Evolutionary conservation across 2,888 invertebrate species (phyloP).

Genomic region (Andrena hattorfiana): DNA sequence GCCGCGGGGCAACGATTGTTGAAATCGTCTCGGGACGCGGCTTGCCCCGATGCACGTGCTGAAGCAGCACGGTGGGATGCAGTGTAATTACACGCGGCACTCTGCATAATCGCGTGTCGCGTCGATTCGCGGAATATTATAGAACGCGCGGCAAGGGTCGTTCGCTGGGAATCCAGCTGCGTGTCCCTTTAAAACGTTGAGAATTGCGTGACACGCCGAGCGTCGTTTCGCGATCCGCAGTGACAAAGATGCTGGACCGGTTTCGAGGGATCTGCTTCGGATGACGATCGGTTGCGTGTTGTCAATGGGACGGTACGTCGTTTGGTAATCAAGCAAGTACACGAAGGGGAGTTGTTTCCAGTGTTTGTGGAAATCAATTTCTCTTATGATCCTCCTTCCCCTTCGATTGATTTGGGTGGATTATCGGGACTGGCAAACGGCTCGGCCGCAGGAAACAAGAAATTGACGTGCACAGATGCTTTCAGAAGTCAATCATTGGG

Average conservation of each 20-base stretch:
- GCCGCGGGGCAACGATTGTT: neutral
- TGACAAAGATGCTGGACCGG: neutral
- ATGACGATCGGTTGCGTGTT: neutral
- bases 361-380: constrained; percentile 12
- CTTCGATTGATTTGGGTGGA: neutral
- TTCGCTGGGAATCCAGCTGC: constrained; percentile 9
- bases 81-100: constrained; percentile 13
- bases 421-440: constrained; percentile 2
- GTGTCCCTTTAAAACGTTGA: constrained; percentile 4
- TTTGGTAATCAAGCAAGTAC: neutral
- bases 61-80: neutral
- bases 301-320: neutral
- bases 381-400: neutral
- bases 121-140: constrained; percentile 16
- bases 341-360: neutral
- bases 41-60: neutral
- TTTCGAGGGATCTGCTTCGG: constrained; percentile 5
- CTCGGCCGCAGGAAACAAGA: neutral
- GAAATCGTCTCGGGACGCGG: neutral
- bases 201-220: constrained; percentile 23
- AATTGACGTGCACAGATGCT: neutral
- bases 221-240: neutral
- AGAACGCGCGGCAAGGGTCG: neutral
- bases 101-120: neutral
- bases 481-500: neutral